Percentiles rank a stretch among this genome's conserved stretches.
Conservation (phyloP, 2,888 invertebrate species). For the Clostera curtula region DNA sequence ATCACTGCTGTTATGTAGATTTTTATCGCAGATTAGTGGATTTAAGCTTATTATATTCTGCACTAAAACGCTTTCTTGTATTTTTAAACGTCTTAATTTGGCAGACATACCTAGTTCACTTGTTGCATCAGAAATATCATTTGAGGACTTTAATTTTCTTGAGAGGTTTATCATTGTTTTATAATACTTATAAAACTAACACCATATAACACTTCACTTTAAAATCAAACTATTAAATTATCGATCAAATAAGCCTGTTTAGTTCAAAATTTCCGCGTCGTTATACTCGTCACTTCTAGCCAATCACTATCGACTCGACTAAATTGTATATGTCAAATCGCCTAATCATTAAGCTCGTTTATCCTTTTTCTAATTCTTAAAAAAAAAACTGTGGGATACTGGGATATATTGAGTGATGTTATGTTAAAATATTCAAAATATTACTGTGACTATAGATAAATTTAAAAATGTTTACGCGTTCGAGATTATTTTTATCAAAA, state of each 20-base stretch:
- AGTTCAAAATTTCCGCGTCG: background rate
- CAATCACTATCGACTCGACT: no score
- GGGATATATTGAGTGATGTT: conserved; percentile 26
- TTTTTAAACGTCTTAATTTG: conserved; percentile 49
- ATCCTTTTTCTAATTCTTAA: no score
- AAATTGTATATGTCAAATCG: no score
- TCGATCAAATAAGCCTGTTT: conserved; percentile 19
- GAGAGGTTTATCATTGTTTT: conserved; percentile 9
- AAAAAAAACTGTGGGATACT: conserved; percentile 2
- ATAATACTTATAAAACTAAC: background rate
- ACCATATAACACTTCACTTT: no score
- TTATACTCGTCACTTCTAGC: no score
- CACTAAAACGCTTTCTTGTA: conserved; percentile 48
- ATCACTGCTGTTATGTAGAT: no score
- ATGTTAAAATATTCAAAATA: conserved; percentile 15
- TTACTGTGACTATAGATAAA: conserved; percentile 12
- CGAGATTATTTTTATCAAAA: conserved; percentile 51
- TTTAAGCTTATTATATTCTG: conserved; percentile 26
- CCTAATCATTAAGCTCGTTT: no score
- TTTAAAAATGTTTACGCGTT: conserved; percentile 62
- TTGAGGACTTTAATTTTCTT: conserved; percentile 5
- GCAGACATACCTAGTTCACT: conserved; percentile 23
- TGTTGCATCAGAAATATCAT: conserved; percentile 2
- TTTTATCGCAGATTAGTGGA: no score
- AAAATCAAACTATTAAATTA: conserved; percentile 2